Conservation (phyloP, 2,888 invertebrate species). For the Gymnocheta viridis region DNA sequence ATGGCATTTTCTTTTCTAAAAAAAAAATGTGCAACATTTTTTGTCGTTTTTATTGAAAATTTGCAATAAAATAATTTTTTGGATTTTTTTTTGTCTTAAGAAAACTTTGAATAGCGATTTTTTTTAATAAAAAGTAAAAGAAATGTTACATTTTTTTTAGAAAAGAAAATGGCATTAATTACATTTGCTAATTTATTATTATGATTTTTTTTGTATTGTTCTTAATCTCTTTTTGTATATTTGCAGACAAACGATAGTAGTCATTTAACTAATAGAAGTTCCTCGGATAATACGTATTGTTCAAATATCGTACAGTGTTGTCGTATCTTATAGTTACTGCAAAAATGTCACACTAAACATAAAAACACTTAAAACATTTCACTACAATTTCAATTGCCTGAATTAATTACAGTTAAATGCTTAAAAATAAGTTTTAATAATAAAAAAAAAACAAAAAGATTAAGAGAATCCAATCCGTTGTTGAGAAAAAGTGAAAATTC, state of each 20-base stretch:
- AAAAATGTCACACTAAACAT: not conserved
- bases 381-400: conserved; percentile 59
- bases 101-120: too few relatives aligned
- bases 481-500: not conserved
- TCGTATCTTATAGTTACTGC: conserved; percentile 64
- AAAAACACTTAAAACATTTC: conserved; percentile 55
- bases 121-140: too few relatives aligned
- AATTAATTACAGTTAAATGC: conserved; percentile 45
- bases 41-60: too few relatives aligned
- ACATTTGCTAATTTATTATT: conserved; percentile 12
- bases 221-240: conserved; percentile 44
- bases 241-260: conserved; percentile 68
- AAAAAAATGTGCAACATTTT: too few relatives aligned
- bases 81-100: too few relatives aligned
- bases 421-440: conserved; percentile 1
- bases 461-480: not conserved
- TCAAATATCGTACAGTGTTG: conserved; percentile 67
- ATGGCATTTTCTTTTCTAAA: too few relatives aligned
- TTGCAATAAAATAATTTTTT: too few relatives aligned
- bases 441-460: not conserved
- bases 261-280: conserved; percentile 61
- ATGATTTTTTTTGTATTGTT: conserved; percentile 55
- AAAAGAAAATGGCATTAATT: too few relatives aligned
- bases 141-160: too few relatives aligned
- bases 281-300: conserved; percentile 58